Base-by-base conservation (phyloP, 1,140 invertebrate species). In the Oppia nitens region DNA sequence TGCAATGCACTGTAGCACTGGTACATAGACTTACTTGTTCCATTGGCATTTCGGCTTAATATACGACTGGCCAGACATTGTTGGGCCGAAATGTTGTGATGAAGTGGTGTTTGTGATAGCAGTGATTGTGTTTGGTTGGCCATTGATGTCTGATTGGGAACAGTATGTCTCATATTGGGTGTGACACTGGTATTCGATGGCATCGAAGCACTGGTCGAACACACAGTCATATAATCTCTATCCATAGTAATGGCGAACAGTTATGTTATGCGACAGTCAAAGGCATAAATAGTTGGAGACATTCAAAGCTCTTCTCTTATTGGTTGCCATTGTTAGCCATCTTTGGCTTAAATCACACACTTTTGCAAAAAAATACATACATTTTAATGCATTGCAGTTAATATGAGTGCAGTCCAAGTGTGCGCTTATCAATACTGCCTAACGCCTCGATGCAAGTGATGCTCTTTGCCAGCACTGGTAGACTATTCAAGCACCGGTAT, bases 21-120 rank as follows among this genome's bases (percentile, higher is more conserved):
- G 32, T 17, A 40, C 51, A 56, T 60, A 55, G 54, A 64, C 63
- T 64, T 63, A 64, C 63, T 64, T 53, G 63, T 64, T 56, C 63
- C 63, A 53, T 64, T 64, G 20, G 53, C 27, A 57, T 64, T 64
- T 59, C 61, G 21, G 45, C 55, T 53, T 50, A 64, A 56, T n/a
- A 64, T 55, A 11, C 62, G 58, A 45, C 47, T 57, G 12, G 23
- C 48, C 3, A 40, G 17, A 60, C 55, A 53, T 49, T 32, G n/a
- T 20, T 28, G 45, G 26, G 29, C 23, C 12, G 23, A n/a, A 53
- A 29, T 54, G 11, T 4, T 45, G 47, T 40, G 47, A 17, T 14
- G 17, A n/a, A n/a, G 40, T 45, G 2, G 6, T 26, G 20, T 47
- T 11, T 4, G 3, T 24, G 17, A 17, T 21, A 14, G 60, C 12